phyloP scores from a whole-genome alignment of 1,140 invertebrate genomes.

The Parapsyche elsis region DNA sequence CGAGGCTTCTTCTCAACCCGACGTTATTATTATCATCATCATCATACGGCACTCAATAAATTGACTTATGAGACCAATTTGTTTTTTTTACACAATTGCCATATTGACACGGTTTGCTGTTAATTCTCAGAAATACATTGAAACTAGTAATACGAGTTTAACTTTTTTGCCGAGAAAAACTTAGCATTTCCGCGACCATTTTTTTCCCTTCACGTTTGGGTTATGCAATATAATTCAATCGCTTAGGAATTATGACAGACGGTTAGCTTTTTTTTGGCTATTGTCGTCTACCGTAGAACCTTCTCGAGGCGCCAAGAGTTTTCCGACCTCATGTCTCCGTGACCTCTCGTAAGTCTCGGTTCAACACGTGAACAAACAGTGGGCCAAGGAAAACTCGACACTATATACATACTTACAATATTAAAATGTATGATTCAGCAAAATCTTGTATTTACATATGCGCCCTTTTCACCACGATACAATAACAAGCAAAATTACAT shows the following conservation, averaged over 20 bases:
- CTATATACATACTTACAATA: not conserved
- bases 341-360: slow-evolving; percentile 18
- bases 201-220: not conserved
- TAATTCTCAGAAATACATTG: not conserved
- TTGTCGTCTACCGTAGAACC: not conserved
- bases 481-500: too few species aligned
- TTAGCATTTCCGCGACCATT: not conserved
- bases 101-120: slow-evolving; percentile 16
- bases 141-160: slow-evolving; percentile 19
- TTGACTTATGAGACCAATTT: slow-evolving; percentile 36
- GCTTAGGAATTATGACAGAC: not conserved
- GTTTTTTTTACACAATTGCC: slow-evolving; percentile 16
- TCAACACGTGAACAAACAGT: not conserved
- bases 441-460: not conserved
- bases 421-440: slow-evolving; percentile 13
- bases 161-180: not conserved
- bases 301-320: slow-evolving; percentile 21
- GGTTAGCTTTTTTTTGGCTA: not conserved
- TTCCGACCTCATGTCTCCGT: slow-evolving; percentile 18
- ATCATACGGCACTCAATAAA: not conserved
- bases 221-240: slow-evolving; percentile 12
- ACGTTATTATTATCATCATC: not conserved
- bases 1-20: slow-evolving; percentile 25
- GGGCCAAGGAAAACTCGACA: slow-evolving; percentile 28
- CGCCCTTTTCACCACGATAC: too few species aligned